Percentiles rank a stretch among this genome's conserved stretches.
Conservation (phyloP, 2,888 invertebrate genomes). For the Limnephilus lunatus region DNA sequence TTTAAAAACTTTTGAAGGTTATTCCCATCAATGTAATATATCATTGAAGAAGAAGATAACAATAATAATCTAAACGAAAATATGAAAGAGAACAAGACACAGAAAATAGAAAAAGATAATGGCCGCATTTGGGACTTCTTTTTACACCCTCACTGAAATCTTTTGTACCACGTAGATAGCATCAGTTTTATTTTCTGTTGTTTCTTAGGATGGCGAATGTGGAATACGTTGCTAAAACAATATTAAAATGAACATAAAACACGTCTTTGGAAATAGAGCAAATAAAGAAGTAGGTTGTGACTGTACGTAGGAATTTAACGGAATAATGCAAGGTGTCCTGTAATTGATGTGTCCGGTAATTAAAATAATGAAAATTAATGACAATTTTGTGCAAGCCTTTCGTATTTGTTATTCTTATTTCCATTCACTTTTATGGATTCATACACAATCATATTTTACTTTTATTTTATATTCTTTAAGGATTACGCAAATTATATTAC, state of each 20-base stretch:
- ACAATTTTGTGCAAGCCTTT: neutral
- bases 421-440: no score
- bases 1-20: no score
- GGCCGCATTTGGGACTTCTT: no score
- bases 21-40: no score
- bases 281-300: neutral
- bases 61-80: no score
- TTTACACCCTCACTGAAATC: neutral
- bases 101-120: no score
- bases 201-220: neutral
- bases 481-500: no score
- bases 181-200: neutral
- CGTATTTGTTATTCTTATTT: neutral
- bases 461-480: neutral
- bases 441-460: neutral
- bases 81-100: no score
- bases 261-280: neutral
- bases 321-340: neutral
- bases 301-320: neutral
- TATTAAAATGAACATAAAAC: neutral
- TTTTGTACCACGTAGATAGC: neutral
- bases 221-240: neutral
- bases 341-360: neutral
- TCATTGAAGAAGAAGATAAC: no score
- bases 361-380: neutral